These are phyloP conservation scores for Pinctada fucata DNA, from an alignment of 2,888 invertebrate species.

Conservation along the genomic window DNA sequence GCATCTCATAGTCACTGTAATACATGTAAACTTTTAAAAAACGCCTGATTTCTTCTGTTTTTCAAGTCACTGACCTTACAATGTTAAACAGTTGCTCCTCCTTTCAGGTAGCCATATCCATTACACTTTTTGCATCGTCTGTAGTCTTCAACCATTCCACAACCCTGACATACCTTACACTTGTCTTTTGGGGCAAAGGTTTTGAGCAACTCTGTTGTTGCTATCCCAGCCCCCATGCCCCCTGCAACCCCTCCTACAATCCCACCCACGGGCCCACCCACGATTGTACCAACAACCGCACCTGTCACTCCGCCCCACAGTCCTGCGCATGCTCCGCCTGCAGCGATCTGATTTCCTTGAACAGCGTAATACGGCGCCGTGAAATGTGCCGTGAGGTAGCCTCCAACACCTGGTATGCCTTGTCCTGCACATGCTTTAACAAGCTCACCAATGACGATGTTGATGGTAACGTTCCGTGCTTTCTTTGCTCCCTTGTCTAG, in stretches of 20 bases:
- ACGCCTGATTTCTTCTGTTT: too few species aligned
- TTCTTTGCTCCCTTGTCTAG: too few species aligned
- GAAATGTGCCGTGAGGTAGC: not conserved
- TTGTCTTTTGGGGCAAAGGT: not conserved
- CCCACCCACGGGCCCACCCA: not conserved
- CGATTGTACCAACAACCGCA: not conserved
- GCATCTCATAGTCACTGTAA: too few species aligned
- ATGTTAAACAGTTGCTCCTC: too few species aligned
- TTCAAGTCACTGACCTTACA: too few species aligned
- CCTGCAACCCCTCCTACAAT: slow-evolving; percentile 6
- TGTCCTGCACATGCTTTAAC: not conserved
- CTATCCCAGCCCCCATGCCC: not conserved
- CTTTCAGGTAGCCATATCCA: not conserved
- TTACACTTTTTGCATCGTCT: slow-evolving; percentile 8
- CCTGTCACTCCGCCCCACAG: not conserved
- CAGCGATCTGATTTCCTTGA: not conserved
- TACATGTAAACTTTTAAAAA: too few species aligned
- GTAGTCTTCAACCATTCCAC: not conserved
- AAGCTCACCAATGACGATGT: too few species aligned
- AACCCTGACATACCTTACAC: not conserved
- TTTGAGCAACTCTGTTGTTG: not conserved
- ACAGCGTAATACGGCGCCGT: not conserved
- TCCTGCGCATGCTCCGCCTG: not conserved
- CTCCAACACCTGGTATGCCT: not conserved
- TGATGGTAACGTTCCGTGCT: too few species aligned